Base-by-base conservation (phyloP, 1,140 invertebrate genomes). In the Hycleus phaleratus region DNA sequence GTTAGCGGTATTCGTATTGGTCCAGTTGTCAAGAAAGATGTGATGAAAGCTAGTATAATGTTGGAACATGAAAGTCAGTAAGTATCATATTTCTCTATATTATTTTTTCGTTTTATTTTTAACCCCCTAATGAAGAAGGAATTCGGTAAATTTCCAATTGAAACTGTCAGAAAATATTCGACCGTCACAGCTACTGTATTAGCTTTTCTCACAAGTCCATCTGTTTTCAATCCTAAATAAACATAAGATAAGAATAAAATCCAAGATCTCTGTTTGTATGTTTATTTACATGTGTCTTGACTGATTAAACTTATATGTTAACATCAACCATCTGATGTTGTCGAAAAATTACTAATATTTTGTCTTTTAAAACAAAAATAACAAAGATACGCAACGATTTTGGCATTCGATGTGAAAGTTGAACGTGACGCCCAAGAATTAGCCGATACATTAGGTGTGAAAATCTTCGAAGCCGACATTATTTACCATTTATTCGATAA, bases 401-500 rank as follows among this genome's bases (percentile, higher is more conserved):
- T 99, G 58, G 97, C 97, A 0, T 99, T 99, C 75, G 97, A 99
- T 78, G 97, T 99, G 1, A 97, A 97, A 78, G 87, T 99, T 26
- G 97, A 99, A 73, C 81, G 88, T 54, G 97, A 99, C 69, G 97
- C 96, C 1, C 95, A 99, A 78, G 94, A 98, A 72, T 75, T 98
- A 72, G 97, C 97, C 0, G 96, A 99, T 69, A 83, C 85, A 47
- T 73, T 96, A 44, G 93, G 92, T 50, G 94, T 99, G 43, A 94
- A 90, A 77, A 96, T 99, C 69, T 99, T 99, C 83, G 90, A 95
- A 56, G 97, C 97, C 2, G 96, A 99, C 75, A 99, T 99, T 73
- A 99, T 99, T 70, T 99, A 99, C 78, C 97, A 99, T 80, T 78
- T 99, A 58, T 98, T 98, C 77, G 97, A 99, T 76, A 90, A 91